Conservation (phyloP, 2,888 invertebrate genomes). For the Ypsolopha scabrella region DNA sequence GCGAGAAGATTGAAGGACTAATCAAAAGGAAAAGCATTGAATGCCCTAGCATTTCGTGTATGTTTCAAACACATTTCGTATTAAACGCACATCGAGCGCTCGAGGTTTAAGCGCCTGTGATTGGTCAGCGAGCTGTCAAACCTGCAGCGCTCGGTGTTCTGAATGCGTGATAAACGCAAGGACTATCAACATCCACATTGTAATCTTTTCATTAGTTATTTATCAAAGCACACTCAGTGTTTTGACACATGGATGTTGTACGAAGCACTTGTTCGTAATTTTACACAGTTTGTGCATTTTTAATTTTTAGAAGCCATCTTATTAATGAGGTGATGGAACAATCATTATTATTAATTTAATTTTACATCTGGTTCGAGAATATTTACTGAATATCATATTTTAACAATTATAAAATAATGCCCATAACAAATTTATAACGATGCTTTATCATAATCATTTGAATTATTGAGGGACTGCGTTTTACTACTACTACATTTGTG, state of each 20-base stretch:
- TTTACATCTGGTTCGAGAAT: background rate
- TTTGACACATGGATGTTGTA: constrained; percentile 13
- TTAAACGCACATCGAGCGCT: no score
- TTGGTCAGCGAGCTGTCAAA: no score
- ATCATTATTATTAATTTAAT: background rate
- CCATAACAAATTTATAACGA: background rate
- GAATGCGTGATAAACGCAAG: no score
- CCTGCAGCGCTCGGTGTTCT: no score
- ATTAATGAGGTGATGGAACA: background rate
- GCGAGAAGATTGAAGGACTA: background rate
- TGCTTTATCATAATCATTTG: background rate
- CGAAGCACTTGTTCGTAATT: constrained; percentile 3
- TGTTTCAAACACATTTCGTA: background rate
- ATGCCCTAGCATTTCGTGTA: background rate
- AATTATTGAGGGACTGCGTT: background rate
- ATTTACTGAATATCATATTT: background rate
- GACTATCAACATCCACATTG: no score
- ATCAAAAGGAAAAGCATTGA: background rate
- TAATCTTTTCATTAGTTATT: no score
- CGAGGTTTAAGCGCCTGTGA: no score
- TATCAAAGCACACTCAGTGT: constrained; percentile 10
- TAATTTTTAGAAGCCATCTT: background rate
- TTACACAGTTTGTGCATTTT: constrained; percentile 1
- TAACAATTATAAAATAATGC: constrained; percentile 1
- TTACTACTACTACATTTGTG: background rate